A percentile compares a stretch with the other conserved stretches of the same genome.
Evolutionary conservation across 2,797 vertebrate genomes (phyloP).

Genomic region (Aeoliscus strigatus): DNA sequence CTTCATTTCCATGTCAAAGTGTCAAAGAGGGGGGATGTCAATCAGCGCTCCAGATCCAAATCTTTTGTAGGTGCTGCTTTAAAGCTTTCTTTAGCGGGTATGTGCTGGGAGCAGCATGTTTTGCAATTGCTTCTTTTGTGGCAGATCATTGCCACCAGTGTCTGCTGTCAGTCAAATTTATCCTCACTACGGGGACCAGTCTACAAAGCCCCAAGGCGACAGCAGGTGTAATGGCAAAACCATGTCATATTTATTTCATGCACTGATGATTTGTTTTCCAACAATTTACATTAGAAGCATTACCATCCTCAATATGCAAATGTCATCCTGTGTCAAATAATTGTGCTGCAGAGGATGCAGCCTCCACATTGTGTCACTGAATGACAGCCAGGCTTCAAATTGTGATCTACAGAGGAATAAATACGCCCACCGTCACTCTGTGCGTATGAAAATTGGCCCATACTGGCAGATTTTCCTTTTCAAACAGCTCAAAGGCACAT

Average conservation of each 20-base stretch:
- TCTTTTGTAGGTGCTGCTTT: slow-evolving; percentile 53
- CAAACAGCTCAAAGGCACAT: not conserved
- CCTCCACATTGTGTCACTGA: too few species aligned
- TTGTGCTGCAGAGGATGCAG: too few species aligned
- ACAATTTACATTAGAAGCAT: slow-evolving; percentile 58
- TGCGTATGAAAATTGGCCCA: not conserved
- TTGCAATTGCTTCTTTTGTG: slow-evolving; percentile 56
- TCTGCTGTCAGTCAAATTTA: slow-evolving; percentile 66
- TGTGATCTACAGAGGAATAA: too few species aligned
- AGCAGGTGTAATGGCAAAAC: slow-evolving; percentile 67
- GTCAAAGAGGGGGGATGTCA: slow-evolving; percentile 61
- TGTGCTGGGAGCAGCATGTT: slow-evolving; percentile 60
- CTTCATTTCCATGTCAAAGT: slow-evolving; percentile 67
- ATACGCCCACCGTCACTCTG: not conserved
- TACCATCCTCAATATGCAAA: slow-evolving; percentile 56
- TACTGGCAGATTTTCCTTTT: not conserved
- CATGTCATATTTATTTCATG: slow-evolving; percentile 67
- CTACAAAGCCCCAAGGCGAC: slow-evolving; percentile 48
- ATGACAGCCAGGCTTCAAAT: too few species aligned
- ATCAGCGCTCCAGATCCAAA: slow-evolving; percentile 55
- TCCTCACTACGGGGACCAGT: slow-evolving; percentile 52
- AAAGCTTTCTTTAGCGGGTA: slow-evolving; percentile 48
- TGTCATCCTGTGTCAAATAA: too few species aligned
- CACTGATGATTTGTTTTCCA: slow-evolving; percentile 63
- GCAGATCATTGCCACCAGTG: slow-evolving; percentile 56